Percentiles rank a stretch among this genome's conserved stretches.
Conservation (phyloP, 2,797 vertebrate species). For the Silurus lanzhouensis region DNA sequence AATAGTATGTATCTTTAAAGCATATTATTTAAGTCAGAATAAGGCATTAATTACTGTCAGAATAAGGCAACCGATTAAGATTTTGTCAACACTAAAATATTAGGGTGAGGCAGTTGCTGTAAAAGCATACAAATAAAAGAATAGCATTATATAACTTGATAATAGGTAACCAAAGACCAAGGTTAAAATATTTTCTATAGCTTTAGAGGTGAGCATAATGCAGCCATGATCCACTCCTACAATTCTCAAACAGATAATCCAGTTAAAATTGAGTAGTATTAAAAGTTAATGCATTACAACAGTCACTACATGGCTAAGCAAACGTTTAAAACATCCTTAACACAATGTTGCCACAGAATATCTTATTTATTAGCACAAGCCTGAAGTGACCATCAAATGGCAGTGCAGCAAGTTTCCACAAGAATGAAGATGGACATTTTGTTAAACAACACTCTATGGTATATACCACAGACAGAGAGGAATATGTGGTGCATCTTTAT, state of each 20-base stretch:
- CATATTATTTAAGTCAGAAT: background rate
- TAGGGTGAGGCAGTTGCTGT: background rate
- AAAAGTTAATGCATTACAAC: background rate
- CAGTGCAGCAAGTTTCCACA: background rate
- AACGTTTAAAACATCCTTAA: background rate
- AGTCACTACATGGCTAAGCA: background rate
- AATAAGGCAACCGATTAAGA: background rate
- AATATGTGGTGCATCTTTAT: background rate
- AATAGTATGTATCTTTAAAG: background rate
- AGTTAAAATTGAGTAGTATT: background rate
- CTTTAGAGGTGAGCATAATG: background rate
- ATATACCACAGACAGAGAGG: background rate
- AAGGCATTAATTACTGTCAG: background rate
- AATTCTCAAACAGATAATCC: background rate
- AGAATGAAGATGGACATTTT: background rate
- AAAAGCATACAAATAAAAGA: background rate
- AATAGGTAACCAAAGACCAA: background rate
- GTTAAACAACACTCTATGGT: background rate
- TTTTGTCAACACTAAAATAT: background rate
- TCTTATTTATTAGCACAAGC: background rate
- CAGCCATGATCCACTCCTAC: background rate
- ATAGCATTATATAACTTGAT: background rate
- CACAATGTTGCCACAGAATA: too few species aligned
- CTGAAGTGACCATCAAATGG: background rate
- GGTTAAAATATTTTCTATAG: background rate